Percentiles rank a stretch among this genome's conserved stretches.
Evolutionary conservation across 2,113 vertebrate species (phyloP).

Genomic region (Columba livia): DNA sequence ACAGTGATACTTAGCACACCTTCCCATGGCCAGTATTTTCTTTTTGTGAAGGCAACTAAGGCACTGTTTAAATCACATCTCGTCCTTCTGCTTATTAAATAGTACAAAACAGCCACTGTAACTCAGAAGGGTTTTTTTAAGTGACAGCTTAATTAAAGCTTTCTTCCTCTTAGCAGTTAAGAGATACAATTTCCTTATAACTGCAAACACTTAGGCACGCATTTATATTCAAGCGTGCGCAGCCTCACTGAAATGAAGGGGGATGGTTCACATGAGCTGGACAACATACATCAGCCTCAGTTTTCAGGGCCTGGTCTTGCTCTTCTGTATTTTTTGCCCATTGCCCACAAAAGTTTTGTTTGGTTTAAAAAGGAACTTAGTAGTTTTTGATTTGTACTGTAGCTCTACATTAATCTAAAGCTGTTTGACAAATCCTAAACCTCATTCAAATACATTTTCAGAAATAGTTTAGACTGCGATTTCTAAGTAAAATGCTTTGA

Average conservation of each 20-base stretch:
- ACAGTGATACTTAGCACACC: not conserved
- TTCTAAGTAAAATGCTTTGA: not conserved
- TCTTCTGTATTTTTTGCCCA: not conserved
- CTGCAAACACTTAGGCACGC: not conserved
- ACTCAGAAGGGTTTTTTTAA: not conserved
- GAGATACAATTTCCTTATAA: not conserved
- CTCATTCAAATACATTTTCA: not conserved
- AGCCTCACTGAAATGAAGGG: not conserved
- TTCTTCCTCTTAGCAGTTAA: not conserved
- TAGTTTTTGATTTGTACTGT: not conserved
- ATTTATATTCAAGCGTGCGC: not conserved
- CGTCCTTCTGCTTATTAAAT: not conserved
- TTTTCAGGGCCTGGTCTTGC: not conserved
- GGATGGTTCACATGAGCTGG: not conserved
- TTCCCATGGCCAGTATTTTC: not conserved
- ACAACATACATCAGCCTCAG: rapidly evolving
- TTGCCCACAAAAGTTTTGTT: not conserved
- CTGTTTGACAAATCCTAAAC: not conserved
- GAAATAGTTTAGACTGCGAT: not conserved
- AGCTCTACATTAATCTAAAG: not conserved
- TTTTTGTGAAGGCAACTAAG: not conserved
- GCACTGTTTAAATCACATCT: not conserved
- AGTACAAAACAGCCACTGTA: not conserved
- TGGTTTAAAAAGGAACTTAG: not conserved
- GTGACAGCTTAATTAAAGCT: not conserved